Base-by-base conservation (phyloP, 1,140 invertebrate species). In the Acyrthosiphon pisum region DNA sequence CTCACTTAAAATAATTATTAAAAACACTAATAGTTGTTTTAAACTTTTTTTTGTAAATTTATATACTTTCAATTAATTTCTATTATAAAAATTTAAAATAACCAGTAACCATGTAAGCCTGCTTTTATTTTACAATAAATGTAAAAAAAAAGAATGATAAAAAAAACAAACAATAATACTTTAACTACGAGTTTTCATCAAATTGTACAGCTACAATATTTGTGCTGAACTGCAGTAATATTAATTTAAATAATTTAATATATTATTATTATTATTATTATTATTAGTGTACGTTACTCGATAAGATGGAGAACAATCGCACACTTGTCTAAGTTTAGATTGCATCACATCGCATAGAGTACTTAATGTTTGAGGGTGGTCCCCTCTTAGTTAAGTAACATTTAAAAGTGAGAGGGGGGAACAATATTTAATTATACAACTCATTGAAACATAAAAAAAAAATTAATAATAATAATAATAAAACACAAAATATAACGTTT, bases 81-180 rank as follows among this genome's bases (percentile, higher is more conserved):
- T 93, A 93, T 56, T 93, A 84, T 56, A 93, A 90, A 90, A 84
- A 86, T 86, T 84, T 84, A 56, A 93, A 50, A 26, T 93, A 93
- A 56, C 91, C 91, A 93, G 48, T 93, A 93, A 93, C 91, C 91
- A 50, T 92, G 90, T 92, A 83, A 81, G 89, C 89, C 89, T 50
- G 76, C 46, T 50, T 86, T 86, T 53, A 53, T 56, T 93, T 93
- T 53, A 84, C 76, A 93, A 93, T 81, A 48, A 91, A 46, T 93
- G 81, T 93, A 53, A 84, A 86, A 81, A 53, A 44, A 86, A 76
- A 76, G 14, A 76, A n/a, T 76, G n/a, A 53, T 18, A 84, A 83
- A 44, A 50, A 53, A 50, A 37, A 91, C 76, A 76, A 83, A 50
- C 22, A 84, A 83, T 84, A 91, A 60, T 81, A 44, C 56, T n/a